Evolutionary conservation across 1,140 invertebrate genomes (phyloP).

Genomic region (Dendroctonus ponderosae): DNA sequence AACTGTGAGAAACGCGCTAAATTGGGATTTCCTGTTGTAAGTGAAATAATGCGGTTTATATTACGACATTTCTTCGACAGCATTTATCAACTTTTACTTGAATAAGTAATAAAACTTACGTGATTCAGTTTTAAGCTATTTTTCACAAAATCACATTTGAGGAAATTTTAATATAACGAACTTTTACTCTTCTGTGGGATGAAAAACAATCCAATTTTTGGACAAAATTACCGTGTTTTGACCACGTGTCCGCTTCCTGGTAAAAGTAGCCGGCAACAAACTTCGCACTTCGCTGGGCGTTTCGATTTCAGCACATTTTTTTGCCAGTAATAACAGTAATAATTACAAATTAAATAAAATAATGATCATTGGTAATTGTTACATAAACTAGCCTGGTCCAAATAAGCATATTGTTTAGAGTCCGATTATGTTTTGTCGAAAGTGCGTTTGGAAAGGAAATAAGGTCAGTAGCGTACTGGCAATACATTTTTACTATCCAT

Average conservation of each 20-base stretch:
- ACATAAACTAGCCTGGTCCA: conserved; percentile 22
- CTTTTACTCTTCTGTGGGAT: conserved; percentile 26
- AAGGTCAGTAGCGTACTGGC: conserved; percentile 29
- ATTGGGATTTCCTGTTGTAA: conserved; percentile 1
- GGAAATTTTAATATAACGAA: conserved; percentile 11
- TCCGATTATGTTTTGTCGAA: conserved; percentile 32
- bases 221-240: conserved; percentile 25
- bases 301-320: conserved; percentile 27
- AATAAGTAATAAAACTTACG: no score
- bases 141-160: no score
- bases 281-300: conserved; percentile 22
- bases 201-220: conserved; percentile 31
- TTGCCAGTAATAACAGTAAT: conserved; percentile 24
- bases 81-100: no score
- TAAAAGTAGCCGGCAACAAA: conserved; percentile 25
- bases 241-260: conserved; percentile 30
- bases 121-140: no score
- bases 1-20: not conserved
- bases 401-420: conserved; percentile 25
- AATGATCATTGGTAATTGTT: conserved; percentile 34
- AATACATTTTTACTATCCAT: conserved; percentile 10
- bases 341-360: conserved; percentile 28
- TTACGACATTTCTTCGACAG: no score
- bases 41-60: not conserved
- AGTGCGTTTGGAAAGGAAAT: conserved; percentile 31